Evolutionary conservation across 2,888 invertebrate genomes (phyloP).

Genomic region (Pyrgus malvae): DNA sequence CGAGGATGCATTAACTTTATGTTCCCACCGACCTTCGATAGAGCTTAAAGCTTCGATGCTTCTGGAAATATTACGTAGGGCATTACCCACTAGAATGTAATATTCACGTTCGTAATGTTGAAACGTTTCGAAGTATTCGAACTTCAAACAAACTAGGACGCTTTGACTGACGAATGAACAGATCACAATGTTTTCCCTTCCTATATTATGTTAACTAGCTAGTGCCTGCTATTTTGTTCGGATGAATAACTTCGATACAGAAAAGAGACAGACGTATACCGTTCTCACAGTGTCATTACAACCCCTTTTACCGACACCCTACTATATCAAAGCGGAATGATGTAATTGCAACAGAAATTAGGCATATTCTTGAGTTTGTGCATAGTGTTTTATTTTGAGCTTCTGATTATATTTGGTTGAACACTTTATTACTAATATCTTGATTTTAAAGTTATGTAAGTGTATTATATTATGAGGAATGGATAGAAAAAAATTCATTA

Average conservation of each 20-base stretch:
- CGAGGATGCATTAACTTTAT: constrained; percentile 1
- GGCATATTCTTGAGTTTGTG: no score
- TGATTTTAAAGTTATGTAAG: no score
- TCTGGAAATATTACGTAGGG: constrained; percentile 2
- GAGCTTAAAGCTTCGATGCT: constrained; percentile 12
- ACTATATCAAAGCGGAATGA: neutral
- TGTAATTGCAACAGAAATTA: neutral
- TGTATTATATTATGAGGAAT: no score
- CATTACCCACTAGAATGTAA: no score
- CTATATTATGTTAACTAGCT: constrained; percentile 2
- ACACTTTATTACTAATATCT: no score
- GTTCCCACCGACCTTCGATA: constrained; percentile 19
- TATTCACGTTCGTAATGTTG: no score
- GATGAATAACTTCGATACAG: neutral
- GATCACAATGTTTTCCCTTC: neutral
- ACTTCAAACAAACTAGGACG: no score
- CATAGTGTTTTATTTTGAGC: no score
- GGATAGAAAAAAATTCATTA: no score
- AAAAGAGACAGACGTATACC: constrained; percentile 4
- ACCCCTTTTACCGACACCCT: constrained; percentile 7
- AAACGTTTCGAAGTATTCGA: no score
- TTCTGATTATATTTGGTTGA: no score
- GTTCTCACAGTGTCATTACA: neutral
- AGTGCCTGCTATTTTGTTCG: neutral
- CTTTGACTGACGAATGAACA: no score